These are phyloP conservation scores for Galleria mellonella DNA, from an alignment of 1,140 invertebrate species.

Conservation along the genomic window DNA sequence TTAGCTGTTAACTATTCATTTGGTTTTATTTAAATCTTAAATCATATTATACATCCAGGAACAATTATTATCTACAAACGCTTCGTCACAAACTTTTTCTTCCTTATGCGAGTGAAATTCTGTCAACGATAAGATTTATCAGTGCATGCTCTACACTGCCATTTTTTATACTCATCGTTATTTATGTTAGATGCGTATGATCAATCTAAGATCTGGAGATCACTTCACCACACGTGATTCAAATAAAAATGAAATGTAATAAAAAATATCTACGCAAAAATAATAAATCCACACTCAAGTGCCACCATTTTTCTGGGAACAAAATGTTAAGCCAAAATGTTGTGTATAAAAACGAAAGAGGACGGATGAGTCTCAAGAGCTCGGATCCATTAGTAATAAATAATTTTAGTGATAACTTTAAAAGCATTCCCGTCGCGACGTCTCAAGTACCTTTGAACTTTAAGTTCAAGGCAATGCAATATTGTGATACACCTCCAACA, in stretches of 20 bases:
- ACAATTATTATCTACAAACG: too few relatives aligned
- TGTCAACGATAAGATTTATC: too few relatives aligned
- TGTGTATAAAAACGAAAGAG: slow-evolving; percentile 13
- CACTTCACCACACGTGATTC: too few relatives aligned
- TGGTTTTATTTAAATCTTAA: too few relatives aligned
- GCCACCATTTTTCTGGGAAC: slow-evolving; percentile 36
- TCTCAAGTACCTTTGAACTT: slow-evolving; percentile 35
- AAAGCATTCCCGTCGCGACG: slow-evolving; percentile 52
- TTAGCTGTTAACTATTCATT: too few relatives aligned
- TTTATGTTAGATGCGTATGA: too few relatives aligned
- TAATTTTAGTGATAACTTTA: slow-evolving; percentile 59
- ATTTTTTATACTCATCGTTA: too few relatives aligned
- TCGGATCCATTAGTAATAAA: slow-evolving; percentile 61
- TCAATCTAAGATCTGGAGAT: too few relatives aligned
- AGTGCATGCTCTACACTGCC: too few relatives aligned
- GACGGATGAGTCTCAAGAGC: slow-evolving; percentile 28
- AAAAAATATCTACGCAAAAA: slow-evolving; percentile 33
- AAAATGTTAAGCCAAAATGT: slow-evolving; percentile 17
- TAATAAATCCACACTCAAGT: slow-evolving; percentile 23
- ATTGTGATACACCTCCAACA: neutral
- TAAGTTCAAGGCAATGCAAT: slow-evolving; percentile 27
- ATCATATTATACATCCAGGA: too few relatives aligned
- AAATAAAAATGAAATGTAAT: slow-evolving; percentile 5
- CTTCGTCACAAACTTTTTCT: too few relatives aligned
- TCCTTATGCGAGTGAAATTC: too few relatives aligned